Evolutionary conservation across 2,113 vertebrate species (phyloP), one percentile per base, ranked within the genome.

Genomic region (Anguilla rostrata): DNA sequence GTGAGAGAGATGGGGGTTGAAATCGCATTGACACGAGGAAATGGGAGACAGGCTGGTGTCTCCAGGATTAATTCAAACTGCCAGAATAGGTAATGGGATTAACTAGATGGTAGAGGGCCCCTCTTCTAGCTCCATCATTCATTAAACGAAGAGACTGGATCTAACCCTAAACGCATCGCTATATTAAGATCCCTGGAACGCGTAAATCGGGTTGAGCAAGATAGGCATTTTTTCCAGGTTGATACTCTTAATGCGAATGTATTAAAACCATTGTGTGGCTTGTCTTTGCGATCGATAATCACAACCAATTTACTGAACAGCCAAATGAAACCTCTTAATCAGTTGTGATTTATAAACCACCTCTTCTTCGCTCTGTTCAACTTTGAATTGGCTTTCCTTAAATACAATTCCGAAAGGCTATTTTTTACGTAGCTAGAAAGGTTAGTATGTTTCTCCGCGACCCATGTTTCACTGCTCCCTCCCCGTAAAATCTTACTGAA

Each of bases 71-170:
- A 91, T 85, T 88, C 87, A 85, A 90, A 90, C 91, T 90, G 88
- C 43, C 89, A 90, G 88, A 90, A 90, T 89, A 92, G 88, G 87
- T 92, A 92, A 92, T 93, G 88, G 91, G 93, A 94, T 95, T 92
- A 93, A 89, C 82, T 83, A 89, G 88, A 89, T 90, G 89, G 90
- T 84, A 86, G 82, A 86, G 83, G 85, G 84, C 57, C 80, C 82
- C 75, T 83, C 83, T 80, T 41, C 82, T 78, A 78, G 82, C 66
- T 66, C 49, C 71, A 66, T 78, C 86, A 78, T 79, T 46, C 78
- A 81, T 84, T 84, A 63, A 66, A 63, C 71, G 66, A 83, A 56
- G 43, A 39, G 39, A 57, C 83, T 81, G 82, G 53, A 66, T 60
- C 75, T 85, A 81, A 85, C 75, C 79, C 75, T 60, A 53, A 80